Evolutionary conservation across 2,797 vertebrate genomes (phyloP).

Genomic region (Sphenopsis melanotis): DNA sequence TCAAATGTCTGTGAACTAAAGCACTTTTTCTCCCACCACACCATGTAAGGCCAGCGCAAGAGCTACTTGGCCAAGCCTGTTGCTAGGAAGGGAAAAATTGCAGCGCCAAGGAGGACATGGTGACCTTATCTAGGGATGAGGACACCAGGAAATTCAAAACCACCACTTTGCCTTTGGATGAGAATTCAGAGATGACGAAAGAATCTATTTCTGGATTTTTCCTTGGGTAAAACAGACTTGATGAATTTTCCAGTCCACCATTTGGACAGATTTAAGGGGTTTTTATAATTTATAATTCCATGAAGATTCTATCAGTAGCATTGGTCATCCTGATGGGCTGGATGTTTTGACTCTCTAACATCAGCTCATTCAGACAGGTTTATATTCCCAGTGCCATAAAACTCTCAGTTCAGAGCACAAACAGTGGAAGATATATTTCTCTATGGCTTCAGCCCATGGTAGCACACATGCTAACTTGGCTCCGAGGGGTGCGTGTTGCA

Average conservation of each 20-base stretch:
- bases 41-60: background rate
- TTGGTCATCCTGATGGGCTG: background rate
- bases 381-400: background rate
- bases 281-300: conserved; percentile 24
- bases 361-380: conserved; percentile 17
- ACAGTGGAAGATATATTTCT: conserved; percentile 12
- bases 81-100: background rate
- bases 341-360: conserved; percentile 2
- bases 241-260: conserved; percentile 30
- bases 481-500: accelerated
- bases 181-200: background rate
- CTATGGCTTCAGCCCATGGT: background rate
- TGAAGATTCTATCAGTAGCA: conserved; percentile 23
- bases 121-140: conserved; percentile 22
- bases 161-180: background rate
- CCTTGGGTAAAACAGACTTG: background rate
- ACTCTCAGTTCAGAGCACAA: background rate
- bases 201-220: conserved; percentile 44
- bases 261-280: conserved; percentile 30
- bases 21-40: background rate
- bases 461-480: background rate
- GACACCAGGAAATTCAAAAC: conserved; percentile 11
- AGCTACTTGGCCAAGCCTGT: background rate
- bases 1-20: background rate
- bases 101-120: background rate